Conservation (phyloP, 2,797 vertebrate species). For the Oceanodroma leucorhoa region DNA sequence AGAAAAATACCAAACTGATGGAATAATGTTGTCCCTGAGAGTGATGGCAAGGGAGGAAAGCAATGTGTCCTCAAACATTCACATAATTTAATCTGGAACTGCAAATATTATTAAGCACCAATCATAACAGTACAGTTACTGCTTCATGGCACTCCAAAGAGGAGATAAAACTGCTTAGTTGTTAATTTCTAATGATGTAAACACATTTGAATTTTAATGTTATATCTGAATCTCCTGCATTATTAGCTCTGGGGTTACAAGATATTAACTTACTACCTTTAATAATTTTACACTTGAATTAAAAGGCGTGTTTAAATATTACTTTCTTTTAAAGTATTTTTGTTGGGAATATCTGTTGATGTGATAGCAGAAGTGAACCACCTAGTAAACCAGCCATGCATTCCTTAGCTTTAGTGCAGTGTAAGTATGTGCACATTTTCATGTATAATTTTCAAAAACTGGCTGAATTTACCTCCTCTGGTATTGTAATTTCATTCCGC, state of each 20-base stretch:
- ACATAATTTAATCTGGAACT: slow-evolving; percentile 62
- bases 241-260: slow-evolving; percentile 48
- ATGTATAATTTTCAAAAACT: slow-evolving; percentile 17
- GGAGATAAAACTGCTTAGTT: slow-evolving; percentile 62
- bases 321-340: slow-evolving; percentile 6
- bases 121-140: slow-evolving; percentile 49
- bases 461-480: slow-evolving; percentile 45
- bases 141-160: slow-evolving; percentile 44
- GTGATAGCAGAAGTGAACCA: background rate
- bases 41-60: slow-evolving; percentile 20
- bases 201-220: slow-evolving; percentile 57
- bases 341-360: background rate
- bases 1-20: background rate
- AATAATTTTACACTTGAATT: slow-evolving; percentile 32
- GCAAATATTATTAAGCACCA: slow-evolving; percentile 63
- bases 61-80: slow-evolving; percentile 54
- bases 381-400: background rate
- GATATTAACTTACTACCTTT: slow-evolving; percentile 7
- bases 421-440: background rate
- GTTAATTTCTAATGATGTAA: slow-evolving; percentile 64
- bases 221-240: slow-evolving; percentile 21
- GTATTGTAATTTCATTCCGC: slow-evolving; percentile 46
- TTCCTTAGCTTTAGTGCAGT: background rate
- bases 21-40: slow-evolving; percentile 23
- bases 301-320: background rate